Conservation (phyloP, 2,113 vertebrate species). For the Corythoichthys intestinalis region DNA sequence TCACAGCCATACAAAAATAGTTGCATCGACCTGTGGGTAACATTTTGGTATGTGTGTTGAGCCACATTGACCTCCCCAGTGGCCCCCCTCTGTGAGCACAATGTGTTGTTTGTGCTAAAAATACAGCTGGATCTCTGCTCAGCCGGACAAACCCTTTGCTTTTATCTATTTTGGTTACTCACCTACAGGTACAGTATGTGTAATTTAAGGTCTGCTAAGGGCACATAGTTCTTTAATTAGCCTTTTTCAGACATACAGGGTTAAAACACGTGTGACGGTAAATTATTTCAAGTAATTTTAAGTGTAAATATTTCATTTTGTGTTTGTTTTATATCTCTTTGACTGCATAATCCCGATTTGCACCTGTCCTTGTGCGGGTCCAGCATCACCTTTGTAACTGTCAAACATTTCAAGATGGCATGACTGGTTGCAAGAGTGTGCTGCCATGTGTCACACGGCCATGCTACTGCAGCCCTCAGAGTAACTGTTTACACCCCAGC, state of each 20-base stretch:
- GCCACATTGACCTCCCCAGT: constrained; percentile 38
- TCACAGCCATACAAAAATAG: constrained; percentile 43
- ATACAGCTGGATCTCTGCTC: constrained; percentile 55
- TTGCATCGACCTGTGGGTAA: constrained; percentile 39
- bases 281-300: neutral
- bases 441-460: constrained; percentile 62
- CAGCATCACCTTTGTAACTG: constrained; percentile 37
- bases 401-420: constrained; percentile 26
- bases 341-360: neutral
- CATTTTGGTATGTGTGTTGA: constrained; percentile 51
- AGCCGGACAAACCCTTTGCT: constrained; percentile 42
- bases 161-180: constrained; percentile 63
- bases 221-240: constrained; percentile 1
- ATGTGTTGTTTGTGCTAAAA: constrained; percentile 64
- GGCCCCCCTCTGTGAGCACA: constrained; percentile 32
- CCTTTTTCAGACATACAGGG: neutral
- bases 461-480: constrained; percentile 39
- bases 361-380: constrained; percentile 23
- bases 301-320: neutral
- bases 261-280: neutral
- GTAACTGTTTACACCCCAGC: constrained; percentile 71
- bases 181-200: constrained; percentile 28
- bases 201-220: constrained; percentile 48
- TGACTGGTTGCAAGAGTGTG: constrained; percentile 53
- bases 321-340: neutral